These are phyloP conservation scores for Anguilla obscura DNA, from an alignment of 2,797 vertebrate genomes.

Conservation along the genomic window DNA sequence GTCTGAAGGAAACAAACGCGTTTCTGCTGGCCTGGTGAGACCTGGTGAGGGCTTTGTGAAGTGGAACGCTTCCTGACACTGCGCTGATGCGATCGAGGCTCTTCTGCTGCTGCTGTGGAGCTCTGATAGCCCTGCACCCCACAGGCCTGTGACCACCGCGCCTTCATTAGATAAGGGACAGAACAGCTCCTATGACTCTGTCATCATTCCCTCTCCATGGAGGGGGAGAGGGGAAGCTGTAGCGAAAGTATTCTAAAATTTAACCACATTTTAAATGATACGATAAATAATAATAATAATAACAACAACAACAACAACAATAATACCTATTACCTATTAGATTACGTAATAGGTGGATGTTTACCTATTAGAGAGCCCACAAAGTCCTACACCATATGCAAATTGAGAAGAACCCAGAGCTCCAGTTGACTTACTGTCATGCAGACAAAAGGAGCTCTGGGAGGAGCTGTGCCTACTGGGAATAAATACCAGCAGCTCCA, in stretches of 20 bases:
- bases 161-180: not conserved
- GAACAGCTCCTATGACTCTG: not conserved
- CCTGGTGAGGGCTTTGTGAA: too few relatives aligned
- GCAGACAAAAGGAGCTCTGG: not conserved
- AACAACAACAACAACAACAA: too few relatives aligned
- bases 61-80: too few relatives aligned
- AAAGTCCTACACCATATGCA: not conserved
- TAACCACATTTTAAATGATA: too few relatives aligned
- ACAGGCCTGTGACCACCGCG: not conserved
- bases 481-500: not conserved
- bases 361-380: not conserved
- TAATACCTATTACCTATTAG: not conserved
- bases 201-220: too few relatives aligned
- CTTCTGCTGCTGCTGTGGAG: not conserved
- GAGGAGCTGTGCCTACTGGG: not conserved
- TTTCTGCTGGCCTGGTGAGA: not conserved
- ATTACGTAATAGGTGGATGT: not conserved
- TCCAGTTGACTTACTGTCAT: not conserved
- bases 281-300: too few relatives aligned
- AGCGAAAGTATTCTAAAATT: too few relatives aligned
- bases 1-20: not conserved
- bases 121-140: not conserved
- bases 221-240: too few relatives aligned
- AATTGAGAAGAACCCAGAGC: not conserved
- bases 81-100: too few relatives aligned